Evolutionary conservation across 1,140 invertebrate genomes (phyloP), one percentile per base, ranked within the genome.

Genomic region (Leptopilina clavipes): DNA sequence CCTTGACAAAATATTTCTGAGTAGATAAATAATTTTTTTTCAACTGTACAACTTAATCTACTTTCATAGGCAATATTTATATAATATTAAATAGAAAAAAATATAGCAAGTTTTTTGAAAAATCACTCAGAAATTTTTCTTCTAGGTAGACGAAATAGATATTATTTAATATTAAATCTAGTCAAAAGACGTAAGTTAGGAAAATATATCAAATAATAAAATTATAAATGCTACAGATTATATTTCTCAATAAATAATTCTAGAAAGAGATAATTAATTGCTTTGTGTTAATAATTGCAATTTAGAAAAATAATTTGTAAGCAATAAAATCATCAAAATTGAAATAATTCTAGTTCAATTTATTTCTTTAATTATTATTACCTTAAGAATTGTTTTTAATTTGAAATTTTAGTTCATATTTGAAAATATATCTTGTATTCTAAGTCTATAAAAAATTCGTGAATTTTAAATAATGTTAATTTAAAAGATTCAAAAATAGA

Each of bases 301-400:
- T 19, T 11, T 31, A 81, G 78, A 79, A 71, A 81, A 40, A 40
- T 85, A 84, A 82, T 87, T 88, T 88, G 74, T 84, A 87, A 86
- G 79, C 82, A 86, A 82, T 81, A 82, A 82, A 84, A 72, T 72
- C 78, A 78, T 79, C 73, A 83, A n/a, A 72, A 56, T 17, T 72
- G 70, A 52, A 65, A 45, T 37, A 22, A 10, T 17, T 73, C 45
- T 70, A 0, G 31, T 70, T 31, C n/a, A 65, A 25, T 65, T n/a
- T 65, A 65, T 22, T 65, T 19, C 3, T 37, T 12, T 31, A 14
- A 18, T 40, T 25, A 25, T 17, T 3, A 17, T 17, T n/a, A 6
- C 14, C 17, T 52, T 17, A 48, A 48, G 10, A 9, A 44, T 14
- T 44, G 3, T 44, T 14, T 44, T 14, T 1, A 11, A 44, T 44